A percentile compares a stretch with the other conserved stretches of the same genome.
phyloP scores from a whole-genome alignment of 64 coral and sea anemone genomes.

The Porites australiensis region DNA sequence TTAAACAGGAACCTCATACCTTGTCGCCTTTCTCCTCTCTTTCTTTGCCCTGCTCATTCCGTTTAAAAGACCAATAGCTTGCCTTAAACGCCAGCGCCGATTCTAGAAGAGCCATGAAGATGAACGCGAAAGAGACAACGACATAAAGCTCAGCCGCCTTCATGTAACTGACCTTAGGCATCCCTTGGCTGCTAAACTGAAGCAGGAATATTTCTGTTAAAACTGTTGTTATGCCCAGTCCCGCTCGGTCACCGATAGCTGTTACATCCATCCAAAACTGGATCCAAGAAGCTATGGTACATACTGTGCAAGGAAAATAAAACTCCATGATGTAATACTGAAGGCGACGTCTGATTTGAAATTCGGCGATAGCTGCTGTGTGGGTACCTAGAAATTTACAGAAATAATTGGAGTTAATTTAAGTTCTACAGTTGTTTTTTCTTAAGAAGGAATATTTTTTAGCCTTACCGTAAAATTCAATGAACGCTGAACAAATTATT shows the following conservation, averaged over 20 bases:
- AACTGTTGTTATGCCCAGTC: slow-evolving; percentile 47
- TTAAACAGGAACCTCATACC: background rate
- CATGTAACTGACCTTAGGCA: slow-evolving; percentile 75
- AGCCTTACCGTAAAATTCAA: too few species aligned
- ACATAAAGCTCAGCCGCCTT: slow-evolving; percentile 62
- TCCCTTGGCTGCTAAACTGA: slow-evolving; percentile 30
- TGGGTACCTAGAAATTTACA: background rate
- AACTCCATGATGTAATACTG: slow-evolving; percentile 56
- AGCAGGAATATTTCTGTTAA: slow-evolving; percentile 60
- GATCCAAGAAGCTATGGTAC: slow-evolving; percentile 61
- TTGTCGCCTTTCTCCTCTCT: background rate
- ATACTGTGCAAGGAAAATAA: slow-evolving; percentile 65
- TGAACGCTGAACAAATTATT: too few species aligned
- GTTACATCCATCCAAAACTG: slow-evolving; percentile 59
- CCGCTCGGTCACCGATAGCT: slow-evolving; percentile 52
- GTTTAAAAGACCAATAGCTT: background rate
- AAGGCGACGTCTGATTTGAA: slow-evolving; percentile 46
- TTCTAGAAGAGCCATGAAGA: slow-evolving; percentile 52
- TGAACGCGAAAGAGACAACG: slow-evolving; percentile 60
- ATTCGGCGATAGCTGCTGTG: slow-evolving; percentile 29
- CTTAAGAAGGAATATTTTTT: too few species aligned
- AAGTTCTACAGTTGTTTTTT: too few species aligned
- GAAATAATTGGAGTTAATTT: background rate
- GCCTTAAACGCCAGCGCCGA: slow-evolving; percentile 55
- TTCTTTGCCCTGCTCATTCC: background rate